phyloP scores from a whole-genome alignment of 1,140 invertebrate species.

The Elymnias hypermnestra region DNA sequence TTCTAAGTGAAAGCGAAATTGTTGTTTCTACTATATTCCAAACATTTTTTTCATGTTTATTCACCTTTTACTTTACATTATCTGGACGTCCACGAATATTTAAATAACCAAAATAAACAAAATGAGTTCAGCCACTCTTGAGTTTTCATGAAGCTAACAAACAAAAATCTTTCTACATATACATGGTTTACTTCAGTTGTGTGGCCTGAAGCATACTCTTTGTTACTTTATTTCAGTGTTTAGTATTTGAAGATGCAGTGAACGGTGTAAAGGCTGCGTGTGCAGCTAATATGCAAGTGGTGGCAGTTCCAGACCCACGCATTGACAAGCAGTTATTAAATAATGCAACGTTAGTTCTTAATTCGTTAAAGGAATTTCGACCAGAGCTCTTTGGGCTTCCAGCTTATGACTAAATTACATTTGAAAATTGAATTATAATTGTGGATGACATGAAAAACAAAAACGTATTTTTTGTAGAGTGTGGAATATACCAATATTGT shows the following conservation, averaged over 20 bases:
- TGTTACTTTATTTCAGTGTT: conserved; percentile 84
- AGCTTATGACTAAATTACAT: conserved; percentile 17
- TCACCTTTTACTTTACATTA: no score
- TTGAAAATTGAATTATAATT: background rate
- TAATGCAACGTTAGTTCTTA: conserved; percentile 83
- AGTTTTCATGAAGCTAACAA: no score
- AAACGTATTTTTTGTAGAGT: background rate
- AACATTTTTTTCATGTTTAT: no score
- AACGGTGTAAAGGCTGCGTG: conserved; percentile 89
- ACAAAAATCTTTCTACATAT: no score
- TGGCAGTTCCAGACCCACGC: conserved; percentile 88
- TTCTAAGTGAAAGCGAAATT: no score
- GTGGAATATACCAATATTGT: no score
- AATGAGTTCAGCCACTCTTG: no score
- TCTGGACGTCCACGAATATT: no score
- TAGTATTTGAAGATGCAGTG: conserved; percentile 95
- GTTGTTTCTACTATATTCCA: no score
- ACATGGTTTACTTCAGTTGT: no score
- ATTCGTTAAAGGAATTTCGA: conserved; percentile 88
- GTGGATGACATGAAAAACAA: background rate
- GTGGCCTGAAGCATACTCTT: no score
- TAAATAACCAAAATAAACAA: no score
- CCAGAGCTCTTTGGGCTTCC: conserved; percentile 85
- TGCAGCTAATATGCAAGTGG: conserved; percentile 90
- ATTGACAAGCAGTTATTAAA: conserved; percentile 77